Evolutionary conservation across 2,797 vertebrate genomes (phyloP).

Genomic region (Cirrhinus mrigala): DNA sequence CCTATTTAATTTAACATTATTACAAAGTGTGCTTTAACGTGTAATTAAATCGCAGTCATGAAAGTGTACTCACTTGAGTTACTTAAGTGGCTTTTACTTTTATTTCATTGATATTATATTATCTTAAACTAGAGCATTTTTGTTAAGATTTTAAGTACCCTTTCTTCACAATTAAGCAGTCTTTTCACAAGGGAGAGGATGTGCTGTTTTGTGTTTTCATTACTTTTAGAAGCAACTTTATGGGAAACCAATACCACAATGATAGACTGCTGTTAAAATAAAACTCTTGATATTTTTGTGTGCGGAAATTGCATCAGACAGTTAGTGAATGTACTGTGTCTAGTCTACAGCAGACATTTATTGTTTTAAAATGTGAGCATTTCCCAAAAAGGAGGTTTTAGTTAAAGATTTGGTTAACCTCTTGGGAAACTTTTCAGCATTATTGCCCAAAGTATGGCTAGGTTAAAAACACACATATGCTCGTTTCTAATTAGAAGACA

Average conservation of each 20-base stretch:
- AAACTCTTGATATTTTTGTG: background rate
- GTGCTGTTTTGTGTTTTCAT: background rate
- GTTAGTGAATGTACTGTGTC: background rate
- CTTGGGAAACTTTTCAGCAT: background rate
- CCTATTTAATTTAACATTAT: background rate
- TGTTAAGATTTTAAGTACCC: background rate
- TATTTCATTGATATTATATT: background rate
- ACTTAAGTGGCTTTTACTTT: background rate
- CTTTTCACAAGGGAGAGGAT: background rate
- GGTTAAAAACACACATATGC: background rate
- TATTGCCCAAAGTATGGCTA: background rate
- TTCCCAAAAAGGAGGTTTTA: background rate
- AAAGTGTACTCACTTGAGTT: too few species aligned
- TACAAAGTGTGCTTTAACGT: background rate
- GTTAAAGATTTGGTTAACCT: conserved; percentile 1
- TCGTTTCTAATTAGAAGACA: background rate
- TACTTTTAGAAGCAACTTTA: background rate
- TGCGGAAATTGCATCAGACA: background rate
- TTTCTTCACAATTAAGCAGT: background rate
- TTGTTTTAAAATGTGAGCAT: background rate
- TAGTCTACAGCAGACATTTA: background rate
- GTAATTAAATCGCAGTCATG: background rate
- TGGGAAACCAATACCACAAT: background rate
- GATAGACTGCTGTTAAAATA: background rate
- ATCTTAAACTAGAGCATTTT: background rate